Evolutionary conservation across 2,888 invertebrate species (phyloP).

Genomic region (Odontocolon sp.): DNA sequence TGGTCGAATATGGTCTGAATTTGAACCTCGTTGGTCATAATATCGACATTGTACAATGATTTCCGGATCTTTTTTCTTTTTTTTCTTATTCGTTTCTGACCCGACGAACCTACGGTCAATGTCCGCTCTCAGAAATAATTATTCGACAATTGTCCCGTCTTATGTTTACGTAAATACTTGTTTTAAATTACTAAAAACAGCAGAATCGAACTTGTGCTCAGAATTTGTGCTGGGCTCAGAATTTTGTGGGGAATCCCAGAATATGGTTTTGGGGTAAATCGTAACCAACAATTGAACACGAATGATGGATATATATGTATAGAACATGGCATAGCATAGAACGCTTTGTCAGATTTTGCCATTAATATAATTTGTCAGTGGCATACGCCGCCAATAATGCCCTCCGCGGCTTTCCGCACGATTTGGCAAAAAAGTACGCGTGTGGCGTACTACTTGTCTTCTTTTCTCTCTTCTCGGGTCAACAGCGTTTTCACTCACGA

Average conservation of each 20-base stretch:
- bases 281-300: conserved; percentile 2
- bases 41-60: conserved; percentile 73
- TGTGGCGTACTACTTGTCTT: too few relatives aligned
- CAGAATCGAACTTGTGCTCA: too few relatives aligned
- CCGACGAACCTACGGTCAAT: too few relatives aligned
- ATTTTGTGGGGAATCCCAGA: too few relatives aligned
- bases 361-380: conserved; percentile 80
- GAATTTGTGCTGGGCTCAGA: too few relatives aligned
- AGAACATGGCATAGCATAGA: conserved; percentile 7
- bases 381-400: conserved; percentile 73
- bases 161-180: too few relatives aligned
- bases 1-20: neutral
- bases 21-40: conserved; percentile 61
- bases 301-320: conserved; percentile 7
- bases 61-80: conserved; percentile 78
- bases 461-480: conserved; percentile 55
- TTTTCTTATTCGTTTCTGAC: too few relatives aligned
- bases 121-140: conserved; percentile 18
- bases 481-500: conserved; percentile 34
- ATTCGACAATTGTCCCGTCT: neutral
- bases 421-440: conserved; percentile 80
- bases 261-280: conserved; percentile 11
- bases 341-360: conserved; percentile 65
- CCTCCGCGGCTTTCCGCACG: conserved; percentile 76
- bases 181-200: too few relatives aligned